Percentiles rank a stretch among this genome's conserved stretches.
phyloP scores from a whole-genome alignment of 2,888 invertebrate species.

The Andrena dorsata region DNA sequence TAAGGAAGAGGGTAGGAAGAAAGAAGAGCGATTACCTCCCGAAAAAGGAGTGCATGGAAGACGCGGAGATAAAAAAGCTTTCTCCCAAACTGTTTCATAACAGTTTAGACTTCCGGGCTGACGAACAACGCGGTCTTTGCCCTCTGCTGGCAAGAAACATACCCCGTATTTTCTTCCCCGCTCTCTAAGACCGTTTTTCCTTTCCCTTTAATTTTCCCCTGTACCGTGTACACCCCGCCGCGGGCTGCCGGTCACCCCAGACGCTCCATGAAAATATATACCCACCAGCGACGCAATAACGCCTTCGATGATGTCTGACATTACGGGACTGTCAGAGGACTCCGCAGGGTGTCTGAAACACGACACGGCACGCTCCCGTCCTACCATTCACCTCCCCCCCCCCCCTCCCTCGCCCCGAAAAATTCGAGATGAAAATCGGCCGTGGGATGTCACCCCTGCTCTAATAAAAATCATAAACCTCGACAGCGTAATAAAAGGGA shows the following conservation, averaged over 20 bases:
- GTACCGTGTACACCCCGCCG: conserved; percentile 23
- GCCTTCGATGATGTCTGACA: conserved; percentile 56
- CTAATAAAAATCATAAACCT: conserved; percentile 36
- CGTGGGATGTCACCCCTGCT: conserved; percentile 2
- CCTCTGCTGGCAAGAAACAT: conserved; percentile 55
- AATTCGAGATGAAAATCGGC: conserved; percentile 20
- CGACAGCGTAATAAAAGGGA: conserved; percentile 1
- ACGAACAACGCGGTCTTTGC: conserved; percentile 65
- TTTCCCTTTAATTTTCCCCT: conserved; percentile 57
- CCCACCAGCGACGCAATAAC: conserved; percentile 57
- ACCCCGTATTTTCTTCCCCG: conserved; percentile 46
- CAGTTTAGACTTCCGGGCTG: conserved; percentile 66
- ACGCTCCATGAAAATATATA: conserved; percentile 42
- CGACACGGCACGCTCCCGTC: conserved; percentile 5
- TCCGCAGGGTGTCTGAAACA: conserved; percentile 18
- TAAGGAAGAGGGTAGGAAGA: conserved; percentile 34
- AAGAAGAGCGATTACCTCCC: conserved; percentile 70
- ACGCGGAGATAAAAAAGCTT: conserved; percentile 72
- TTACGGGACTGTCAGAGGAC: conserved; percentile 35
- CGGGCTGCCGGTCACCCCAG: conserved; percentile 38
- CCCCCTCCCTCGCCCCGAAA: no score
- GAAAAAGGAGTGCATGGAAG: conserved; percentile 60
- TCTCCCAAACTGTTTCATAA: conserved; percentile 71
- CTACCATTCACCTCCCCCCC: not conserved
- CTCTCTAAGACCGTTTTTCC: conserved; percentile 29